Base-by-base conservation (phyloP, 2,113 vertebrate genomes). In the Acrocephalus arundinaceus region DNA sequence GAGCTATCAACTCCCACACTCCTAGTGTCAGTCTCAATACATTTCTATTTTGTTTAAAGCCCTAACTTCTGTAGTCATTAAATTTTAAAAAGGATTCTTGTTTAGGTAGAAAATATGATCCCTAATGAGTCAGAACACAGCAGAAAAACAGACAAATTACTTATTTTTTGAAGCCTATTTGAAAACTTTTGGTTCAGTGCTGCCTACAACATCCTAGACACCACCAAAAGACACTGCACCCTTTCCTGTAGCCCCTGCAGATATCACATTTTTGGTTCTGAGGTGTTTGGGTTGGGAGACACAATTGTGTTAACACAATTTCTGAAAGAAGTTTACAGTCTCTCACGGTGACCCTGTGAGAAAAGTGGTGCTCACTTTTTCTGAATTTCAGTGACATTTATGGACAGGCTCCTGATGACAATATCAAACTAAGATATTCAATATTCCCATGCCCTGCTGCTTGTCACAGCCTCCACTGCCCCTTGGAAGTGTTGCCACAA, bases 1-100 rank as follows among this genome's bases (percentile, higher is more conserved):
- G 90, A 93, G 79, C 85, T 81, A 93, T 57, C 92, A 93, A 57
- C 93, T 84, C 93, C 92, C 61, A 84, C 76, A 17, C 75, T 80
- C 46, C 13, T 37, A 61, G 59, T 63, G 79, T 81, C 85, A 90
- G 75, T 55, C 71, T 91, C 90, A 92, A 73, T 90, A 84, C 85
- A 41, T 41, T 76, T 74, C 43, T 62, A 17, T 94, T 94, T 92
- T 76, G 45, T 70, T 88, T 89, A 89, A 84, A 93, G 62, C 70
- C 55, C 41, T 81, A 66, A 86, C 37, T 72, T 81, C 46, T 72
- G 49, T 54, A 90, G 37, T 94, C 5, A 75, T 84, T 67, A 48
- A 20, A 39, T 73, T 75, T 85, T 68, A 24, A 49, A 81, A 82
- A 74, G 9, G 2, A 9, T 59, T 85, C 87, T 66, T 62, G n/a